Percentiles rank a stretch among this genome's conserved stretches.
Evolutionary conservation across 2,888 invertebrate genomes (phyloP).

Genomic region (Erebia aethiops): DNA sequence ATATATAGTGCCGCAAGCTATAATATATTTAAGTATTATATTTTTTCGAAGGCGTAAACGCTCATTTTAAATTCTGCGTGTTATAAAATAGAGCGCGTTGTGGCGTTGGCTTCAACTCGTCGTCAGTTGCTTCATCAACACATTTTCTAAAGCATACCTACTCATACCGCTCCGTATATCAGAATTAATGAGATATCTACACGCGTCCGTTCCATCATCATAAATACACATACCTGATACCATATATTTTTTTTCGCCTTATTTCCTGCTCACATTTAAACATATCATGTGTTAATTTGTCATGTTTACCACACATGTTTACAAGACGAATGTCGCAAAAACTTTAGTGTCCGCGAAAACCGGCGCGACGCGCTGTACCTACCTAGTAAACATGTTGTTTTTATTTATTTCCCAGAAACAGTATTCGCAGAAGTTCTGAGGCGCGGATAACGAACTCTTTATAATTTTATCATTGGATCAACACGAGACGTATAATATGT

Average conservation of each 20-base stretch:
- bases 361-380: slow-evolving; percentile 18
- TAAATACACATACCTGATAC: slow-evolving; percentile 4
- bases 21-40: too few species aligned
- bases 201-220: slow-evolving; percentile 34
- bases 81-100: not conserved
- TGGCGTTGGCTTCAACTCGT: not conserved
- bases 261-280: slow-evolving; percentile 34
- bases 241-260: slow-evolving; percentile 31
- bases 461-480: slow-evolving; percentile 34
- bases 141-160: slow-evolving; percentile 7
- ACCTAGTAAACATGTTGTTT: slow-evolving; percentile 27
- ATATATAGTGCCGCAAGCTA: too few species aligned
- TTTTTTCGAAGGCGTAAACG: not conserved
- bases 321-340: slow-evolving; percentile 33
- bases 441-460: slow-evolving; percentile 29
- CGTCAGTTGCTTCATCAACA: slow-evolving; percentile 6
- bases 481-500: slow-evolving; percentile 27
- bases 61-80: not conserved
- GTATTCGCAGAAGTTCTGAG: slow-evolving; percentile 31
- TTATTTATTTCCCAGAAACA: slow-evolving; percentile 41
- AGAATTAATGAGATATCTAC: slow-evolving; percentile 19
- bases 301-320: slow-evolving; percentile 35
- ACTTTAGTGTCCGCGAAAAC: slow-evolving; percentile 34
- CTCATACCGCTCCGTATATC: slow-evolving; percentile 2
- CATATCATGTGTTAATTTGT: slow-evolving; percentile 37